Base-by-base conservation (phyloP, 2,113 vertebrate species). In the Cairina moschata region DNA sequence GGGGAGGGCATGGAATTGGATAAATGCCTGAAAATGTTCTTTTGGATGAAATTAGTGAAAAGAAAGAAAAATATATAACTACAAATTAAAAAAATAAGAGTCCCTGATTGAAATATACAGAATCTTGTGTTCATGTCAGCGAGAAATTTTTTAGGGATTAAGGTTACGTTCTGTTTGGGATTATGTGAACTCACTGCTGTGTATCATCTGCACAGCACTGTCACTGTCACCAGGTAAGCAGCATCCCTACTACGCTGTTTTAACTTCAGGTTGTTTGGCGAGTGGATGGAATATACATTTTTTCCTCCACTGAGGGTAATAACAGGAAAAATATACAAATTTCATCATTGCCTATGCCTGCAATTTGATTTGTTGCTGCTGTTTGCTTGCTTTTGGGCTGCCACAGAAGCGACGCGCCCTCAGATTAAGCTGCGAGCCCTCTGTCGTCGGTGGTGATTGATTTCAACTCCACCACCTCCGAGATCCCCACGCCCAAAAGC, bases 241-340 rank as follows among this genome's bases (percentile, higher is more conserved):
- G 50, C 59, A 83, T 54, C 28, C 36, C 54, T 50, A 83, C 84
- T 59, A 88, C 67, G 84, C 85, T 71, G 62, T 78, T 93, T 78
- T 66, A 81, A 79, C 79, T 91, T 82, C 26, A 40, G 67, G 86
- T 91, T 84, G 58, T 32, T n/a, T 58, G 17, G 55, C 21, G 44
- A 94, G 50, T 26, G 44, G 58, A 88, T 68, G 13, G 55, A 94
- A 93, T 86, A 90, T 83, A 34, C 78, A 74, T 34, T 42, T 88
- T 92, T 94, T 83, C 52, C 80, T 95, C 88, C 68, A 54, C 56
- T 44, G 91, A 95, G 84, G 73, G 26, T 46, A 90, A 74, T n/a
- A 83, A 88, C 12, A 83, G 23, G 22, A 74, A 77, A 56, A 88
- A 77, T 4, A 69, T 10, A 46, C 38, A 82, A 67, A 36, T 6